Conservation (phyloP, 2,888 invertebrate species). For the Pseudococcus longispinus region DNA sequence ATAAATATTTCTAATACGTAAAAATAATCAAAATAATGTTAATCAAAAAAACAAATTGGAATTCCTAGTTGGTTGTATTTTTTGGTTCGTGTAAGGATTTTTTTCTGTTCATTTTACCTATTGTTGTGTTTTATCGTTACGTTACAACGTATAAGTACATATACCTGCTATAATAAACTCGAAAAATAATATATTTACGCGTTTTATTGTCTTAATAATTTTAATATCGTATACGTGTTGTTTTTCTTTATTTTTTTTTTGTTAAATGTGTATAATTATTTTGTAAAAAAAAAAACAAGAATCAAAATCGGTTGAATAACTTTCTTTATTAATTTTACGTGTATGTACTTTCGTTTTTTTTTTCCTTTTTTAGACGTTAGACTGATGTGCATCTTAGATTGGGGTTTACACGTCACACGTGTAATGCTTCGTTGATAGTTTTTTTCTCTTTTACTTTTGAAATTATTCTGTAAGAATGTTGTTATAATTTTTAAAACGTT, state of each 20-base stretch:
- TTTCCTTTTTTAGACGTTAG: background rate
- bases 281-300: background rate
- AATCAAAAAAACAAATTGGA: conserved; percentile 28
- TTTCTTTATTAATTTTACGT: conserved; percentile 13
- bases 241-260: background rate
- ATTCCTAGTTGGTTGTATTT: conserved; percentile 37
- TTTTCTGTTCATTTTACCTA: conserved; percentile 13
- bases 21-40: conserved; percentile 39
- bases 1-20: background rate
- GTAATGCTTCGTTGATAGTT: background rate
- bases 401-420: background rate
- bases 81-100: conserved; percentile 26
- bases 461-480: background rate
- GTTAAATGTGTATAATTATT: conserved; percentile 3
- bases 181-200: background rate
- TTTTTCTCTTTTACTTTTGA: background rate
- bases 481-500: background rate
- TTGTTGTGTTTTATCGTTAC: conserved; percentile 10
- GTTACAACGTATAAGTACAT: background rate
- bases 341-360: conserved; percentile 7
- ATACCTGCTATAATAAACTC: background rate
- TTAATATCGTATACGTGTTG: conserved; percentile 14
- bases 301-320: conserved; percentile 20
- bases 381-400: conserved; percentile 22
- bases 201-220: background rate